Base-by-base conservation (phyloP, 2,113 vertebrate species). In the Pelobates fuscus region DNA sequence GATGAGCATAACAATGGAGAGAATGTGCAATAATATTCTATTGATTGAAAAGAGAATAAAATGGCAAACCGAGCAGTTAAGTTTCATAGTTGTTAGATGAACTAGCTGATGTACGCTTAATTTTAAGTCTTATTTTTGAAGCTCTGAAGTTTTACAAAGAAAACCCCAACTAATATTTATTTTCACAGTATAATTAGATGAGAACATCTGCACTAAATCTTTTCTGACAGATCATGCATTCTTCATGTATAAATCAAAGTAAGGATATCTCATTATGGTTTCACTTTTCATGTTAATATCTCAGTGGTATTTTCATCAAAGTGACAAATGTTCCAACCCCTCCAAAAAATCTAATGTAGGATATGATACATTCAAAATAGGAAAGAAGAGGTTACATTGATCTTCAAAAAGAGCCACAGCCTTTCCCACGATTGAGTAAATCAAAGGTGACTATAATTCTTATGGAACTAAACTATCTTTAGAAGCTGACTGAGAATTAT, bases 31-130 rank as follows among this genome's bases (percentile, higher is more conserved):
- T 49, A 49, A 49, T 49, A 49, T 49, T 17, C 44, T 17, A 49
- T 49, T 49, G 44, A 49, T 49, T 49, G 44, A 49, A 49, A 49
- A 49, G 44, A 49, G 12, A 49, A 49, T 49, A 49, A 49, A 49
- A 49, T 17, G 12, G 44, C 44, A 49, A 14, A 49, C 12, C 17
- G 14, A 49, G 12, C 44, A 49, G 5, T 49, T 15, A 49, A 49
- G 17, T 49, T 18, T 5, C 44, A 15, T 49, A 4, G 10, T 18
- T 49, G 15, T 14, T 17, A 49, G 44, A 12, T 49, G 44, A 49
- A 49, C 4, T 49, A 49, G 44, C 44, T 49, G 44, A 49, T 49
- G 44, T 17, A 14, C 5, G 44, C 44, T 49, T 17, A 17, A 15
- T 49, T 49, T 49, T 12, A 49, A 49, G 44, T 8, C 44, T 49